phyloP scores from a whole-genome alignment of 2,113 vertebrate genomes.

The mouse (Mus musculus) region GRCm39 chr14:109156501-109157000 shows the following conservation, averaged over 20 bases:
- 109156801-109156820: neutral
- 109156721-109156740: neutral
- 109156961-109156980: neutral
- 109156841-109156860: neutral
- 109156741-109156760: neutral
- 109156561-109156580: neutral
- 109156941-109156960: neutral
- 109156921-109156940: neutral
- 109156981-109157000: neutral
- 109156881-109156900: neutral
- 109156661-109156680: neutral
- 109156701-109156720: neutral
- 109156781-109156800: neutral
- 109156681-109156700: neutral
- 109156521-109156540: slow-evolving; percentile 56
- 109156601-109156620: neutral
- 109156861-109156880: neutral
- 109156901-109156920: neutral
- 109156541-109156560: neutral
- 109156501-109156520: neutral
- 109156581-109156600: neutral
- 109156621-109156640: neutral
- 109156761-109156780: neutral
- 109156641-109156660: neutral
- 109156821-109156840: neutral